phyloP scores from a whole-genome alignment of 1,140 invertebrate species.

The Bilobella aurantiaca region DNA sequence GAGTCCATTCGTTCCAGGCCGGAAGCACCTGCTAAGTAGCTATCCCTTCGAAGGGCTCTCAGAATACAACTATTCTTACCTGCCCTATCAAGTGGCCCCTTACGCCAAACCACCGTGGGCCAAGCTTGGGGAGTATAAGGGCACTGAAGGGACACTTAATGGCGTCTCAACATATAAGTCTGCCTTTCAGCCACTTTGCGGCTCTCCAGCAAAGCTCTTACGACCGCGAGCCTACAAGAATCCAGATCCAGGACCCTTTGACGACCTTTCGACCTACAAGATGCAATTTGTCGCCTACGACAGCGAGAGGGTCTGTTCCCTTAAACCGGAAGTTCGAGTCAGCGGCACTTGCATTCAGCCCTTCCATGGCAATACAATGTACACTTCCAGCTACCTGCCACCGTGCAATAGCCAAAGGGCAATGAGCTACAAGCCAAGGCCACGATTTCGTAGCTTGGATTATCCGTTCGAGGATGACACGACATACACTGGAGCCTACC shows the following conservation, averaged over 20 bases:
- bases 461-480: background rate
- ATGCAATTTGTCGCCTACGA: background rate
- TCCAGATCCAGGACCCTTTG: background rate
- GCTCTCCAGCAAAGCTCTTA: background rate
- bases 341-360: background rate
- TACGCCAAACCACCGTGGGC: background rate
- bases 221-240: background rate
- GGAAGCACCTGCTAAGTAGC: background rate
- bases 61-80: background rate
- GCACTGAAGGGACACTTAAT: background rate
- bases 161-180: slow-evolving; percentile 3
- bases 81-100: background rate
- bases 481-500: background rate
- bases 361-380: background rate
- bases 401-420: background rate
- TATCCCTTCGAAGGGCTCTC: slow-evolving; percentile 1
- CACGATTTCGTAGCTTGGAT: background rate
- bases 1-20: background rate
- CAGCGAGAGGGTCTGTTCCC: background rate
- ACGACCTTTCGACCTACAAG: background rate
- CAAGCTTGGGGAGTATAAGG: background rate
- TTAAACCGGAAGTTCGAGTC: background rate
- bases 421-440: background rate
- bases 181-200: background rate
- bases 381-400: background rate